phyloP scores from a whole-genome alignment of 2,888 invertebrate genomes.

The Tridacna crocea region DNA sequence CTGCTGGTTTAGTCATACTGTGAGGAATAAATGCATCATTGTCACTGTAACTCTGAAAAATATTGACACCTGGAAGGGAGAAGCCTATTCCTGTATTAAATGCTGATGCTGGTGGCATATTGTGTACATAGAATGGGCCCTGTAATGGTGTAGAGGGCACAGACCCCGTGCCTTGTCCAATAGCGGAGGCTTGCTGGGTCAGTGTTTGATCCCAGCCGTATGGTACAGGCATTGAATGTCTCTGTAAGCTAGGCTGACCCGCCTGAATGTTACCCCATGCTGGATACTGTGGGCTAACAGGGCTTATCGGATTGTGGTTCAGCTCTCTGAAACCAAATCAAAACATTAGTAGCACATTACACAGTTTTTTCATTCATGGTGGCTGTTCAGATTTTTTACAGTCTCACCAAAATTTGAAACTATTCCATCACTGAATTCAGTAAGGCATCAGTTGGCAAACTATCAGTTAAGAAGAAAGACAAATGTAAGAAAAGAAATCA shows the following conservation, averaged over 20 bases:
- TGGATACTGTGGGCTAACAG: neutral
- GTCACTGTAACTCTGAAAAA: neutral
- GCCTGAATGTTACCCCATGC: conserved; percentile 6
- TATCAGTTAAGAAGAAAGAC: too few relatives aligned
- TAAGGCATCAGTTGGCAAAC: too few relatives aligned
- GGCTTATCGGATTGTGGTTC: neutral
- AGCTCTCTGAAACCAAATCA: conserved; percentile 11
- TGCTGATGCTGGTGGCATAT: conserved; percentile 19
- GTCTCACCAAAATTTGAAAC: too few relatives aligned
- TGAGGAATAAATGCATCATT: conserved; percentile 11
- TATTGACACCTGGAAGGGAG: conserved; percentile 29
- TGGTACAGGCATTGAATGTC: conserved; percentile 52
- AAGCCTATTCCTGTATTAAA: conserved; percentile 29
- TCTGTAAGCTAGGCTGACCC: conserved; percentile 21
- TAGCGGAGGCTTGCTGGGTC: conserved; percentile 34
- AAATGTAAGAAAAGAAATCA: too few relatives aligned
- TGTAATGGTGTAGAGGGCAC: conserved; percentile 51
- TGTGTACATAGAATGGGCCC: neutral
- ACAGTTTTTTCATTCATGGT: too few relatives aligned
- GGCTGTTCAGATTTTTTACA: too few relatives aligned
- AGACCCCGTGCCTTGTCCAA: conserved; percentile 30
- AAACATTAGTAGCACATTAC: too few relatives aligned
- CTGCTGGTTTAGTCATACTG: neutral
- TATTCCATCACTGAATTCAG: too few relatives aligned
- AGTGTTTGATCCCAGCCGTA: conserved; percentile 68